Evolutionary conservation across 2,888 invertebrate genomes (phyloP), one percentile per base, ranked within the genome.

Genomic region (Epistrophe grossulariae): DNA sequence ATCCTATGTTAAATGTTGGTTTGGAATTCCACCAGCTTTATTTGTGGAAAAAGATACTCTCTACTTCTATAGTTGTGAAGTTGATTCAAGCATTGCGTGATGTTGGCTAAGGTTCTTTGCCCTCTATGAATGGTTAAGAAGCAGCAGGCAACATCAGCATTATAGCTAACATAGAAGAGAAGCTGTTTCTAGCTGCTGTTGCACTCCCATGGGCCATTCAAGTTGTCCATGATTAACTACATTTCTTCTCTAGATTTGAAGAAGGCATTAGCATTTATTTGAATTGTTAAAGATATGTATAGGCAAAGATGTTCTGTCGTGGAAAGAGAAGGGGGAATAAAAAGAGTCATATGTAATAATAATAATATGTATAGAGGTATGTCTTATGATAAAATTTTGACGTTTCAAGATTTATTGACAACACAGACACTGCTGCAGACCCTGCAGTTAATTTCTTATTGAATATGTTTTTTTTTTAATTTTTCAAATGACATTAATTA

Each of bases 51-150:
- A 71, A 70, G 52, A 71, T 55, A 81, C 76, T 62, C 35, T 48
- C 13, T 64, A 11, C 50, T 50, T 24, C 31, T 31, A 4, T 55
- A 28, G 60, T 52, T 11, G 10, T 43, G 60, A 45, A 74, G 79
- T 73, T 70, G 57, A 57, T 59, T 84, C 60, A 72, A 66, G 48
- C 66, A 81, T 85, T 85, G 85, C 85, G 85, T 85, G 85, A 78
- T 82, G 85, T 79, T 78, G 48, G 40, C 28, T 66, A 71, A 85
- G 85, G 85, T 85, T 85, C 78, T 85, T 85, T 85, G 85, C 85
- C 78, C 85, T 78, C 85, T 38, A 1, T 40, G 24, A 3, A 0
- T 55, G 55, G 13, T 38, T 28, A 15, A 40, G 35, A 52, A 55
- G 17, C 60, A 60, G 68, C 45, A 48, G 38, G 68, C 45, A 48